Percentiles rank a stretch among this genome's conserved stretches.
Evolutionary conservation across 2,113 vertebrate species (phyloP).

Genomic region (Cephalophus harveyi): DNA sequence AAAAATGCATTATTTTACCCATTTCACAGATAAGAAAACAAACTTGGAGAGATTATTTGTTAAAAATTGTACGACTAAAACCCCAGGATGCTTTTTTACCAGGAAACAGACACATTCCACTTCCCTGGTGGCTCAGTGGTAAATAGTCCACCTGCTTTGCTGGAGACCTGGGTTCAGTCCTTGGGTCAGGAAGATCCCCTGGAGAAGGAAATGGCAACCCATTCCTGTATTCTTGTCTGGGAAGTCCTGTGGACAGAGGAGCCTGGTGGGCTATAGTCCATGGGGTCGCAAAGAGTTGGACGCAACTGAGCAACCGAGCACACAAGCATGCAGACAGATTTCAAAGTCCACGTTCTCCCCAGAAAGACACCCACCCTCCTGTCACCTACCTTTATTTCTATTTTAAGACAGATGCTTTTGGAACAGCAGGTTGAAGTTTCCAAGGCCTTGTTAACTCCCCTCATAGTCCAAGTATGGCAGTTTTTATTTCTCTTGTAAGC

Average conservation of each 20-base stretch:
- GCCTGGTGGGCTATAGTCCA: neutral
- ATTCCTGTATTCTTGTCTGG: neutral
- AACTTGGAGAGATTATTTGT: neutral
- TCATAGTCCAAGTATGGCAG: neutral
- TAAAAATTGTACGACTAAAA: neutral
- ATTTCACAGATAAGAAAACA: neutral
- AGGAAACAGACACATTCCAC: neutral
- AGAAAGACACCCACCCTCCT: neutral
- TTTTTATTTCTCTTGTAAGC: slow-evolving; percentile 23
- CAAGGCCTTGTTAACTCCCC: neutral
- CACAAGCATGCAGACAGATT: neutral
- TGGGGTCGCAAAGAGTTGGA: neutral
- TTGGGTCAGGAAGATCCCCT: neutral
- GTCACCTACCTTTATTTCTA: neutral
- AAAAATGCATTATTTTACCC: neutral
- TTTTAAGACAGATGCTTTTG: neutral
- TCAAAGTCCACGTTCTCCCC: neutral
- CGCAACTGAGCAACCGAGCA: neutral
- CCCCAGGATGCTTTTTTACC: neutral
- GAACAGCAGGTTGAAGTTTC: neutral
- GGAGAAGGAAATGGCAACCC: neutral
- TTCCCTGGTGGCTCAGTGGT: neutral
- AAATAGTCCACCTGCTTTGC: neutral
- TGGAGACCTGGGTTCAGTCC: neutral
- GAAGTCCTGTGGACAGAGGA: neutral